Percentiles rank a stretch among this genome's conserved stretches.
Evolutionary conservation across 2,797 vertebrate genomes (phyloP).

Genomic region (Falco berigora): DNA sequence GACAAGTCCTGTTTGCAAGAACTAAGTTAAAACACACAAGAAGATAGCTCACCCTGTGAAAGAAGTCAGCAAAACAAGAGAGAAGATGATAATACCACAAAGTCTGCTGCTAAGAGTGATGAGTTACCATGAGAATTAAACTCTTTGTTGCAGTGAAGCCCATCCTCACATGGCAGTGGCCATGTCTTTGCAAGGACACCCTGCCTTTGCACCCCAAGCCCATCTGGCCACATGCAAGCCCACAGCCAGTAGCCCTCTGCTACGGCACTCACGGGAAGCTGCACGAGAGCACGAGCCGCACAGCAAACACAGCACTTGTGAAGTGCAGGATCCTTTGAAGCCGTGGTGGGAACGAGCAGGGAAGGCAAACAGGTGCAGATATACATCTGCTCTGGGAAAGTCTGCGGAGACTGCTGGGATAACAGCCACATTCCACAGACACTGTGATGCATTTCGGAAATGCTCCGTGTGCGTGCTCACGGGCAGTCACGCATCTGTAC

Average conservation of each 20-base stretch:
- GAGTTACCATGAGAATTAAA: background rate
- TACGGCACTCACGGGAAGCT: rapidly evolving
- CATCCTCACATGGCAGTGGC: rapidly evolving
- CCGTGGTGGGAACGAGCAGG: background rate
- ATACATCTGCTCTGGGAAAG: background rate
- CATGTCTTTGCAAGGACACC: background rate
- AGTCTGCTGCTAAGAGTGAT: background rate
- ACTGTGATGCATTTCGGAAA: background rate
- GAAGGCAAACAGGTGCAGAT: slow-evolving; percentile 9
- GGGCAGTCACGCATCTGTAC: background rate
- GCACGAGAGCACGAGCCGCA: background rate
- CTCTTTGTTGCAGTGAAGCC: background rate
- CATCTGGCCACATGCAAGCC: rapidly evolving
- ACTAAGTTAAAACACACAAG: background rate
- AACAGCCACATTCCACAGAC: background rate
- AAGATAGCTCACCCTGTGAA: background rate
- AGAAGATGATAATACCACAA: background rate
- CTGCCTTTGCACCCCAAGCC: background rate
- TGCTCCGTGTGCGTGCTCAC: rapidly evolving
- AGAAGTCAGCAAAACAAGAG: background rate
- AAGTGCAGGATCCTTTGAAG: background rate
- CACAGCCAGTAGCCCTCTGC: background rate
- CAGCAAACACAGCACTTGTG: background rate
- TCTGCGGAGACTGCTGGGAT: background rate
- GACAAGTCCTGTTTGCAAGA: background rate